Evolutionary conservation across 2,888 invertebrate genomes (phyloP), one percentile per base, ranked within the genome.

Genomic region (Athalia circularis): DNA sequence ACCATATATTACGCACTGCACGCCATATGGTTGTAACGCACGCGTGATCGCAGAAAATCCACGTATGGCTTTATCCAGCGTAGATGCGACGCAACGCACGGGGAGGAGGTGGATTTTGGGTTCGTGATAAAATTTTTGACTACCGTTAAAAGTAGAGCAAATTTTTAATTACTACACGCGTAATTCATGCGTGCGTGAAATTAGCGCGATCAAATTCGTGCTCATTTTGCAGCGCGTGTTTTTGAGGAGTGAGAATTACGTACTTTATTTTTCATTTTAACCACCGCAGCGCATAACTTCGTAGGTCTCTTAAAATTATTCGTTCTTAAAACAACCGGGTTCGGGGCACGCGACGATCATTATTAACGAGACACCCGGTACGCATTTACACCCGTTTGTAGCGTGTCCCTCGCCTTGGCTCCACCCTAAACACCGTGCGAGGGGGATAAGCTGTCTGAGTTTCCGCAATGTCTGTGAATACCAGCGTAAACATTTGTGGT

Each of bases 11-110:
- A 6, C n/a, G 7, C 48, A 48, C 47, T 9, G 15, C 65, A 65
- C 54, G 68, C 54, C 68, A 68, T 68, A 68, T 68, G 68, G 68
- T 43, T 54, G 45, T 13, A 68, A 29, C 29, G 29, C 68, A n/a
- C 64, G 67, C 68, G 68, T 54, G 68, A 67, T 67, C 52, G 68
- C 68, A 11, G 52, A 68, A 50, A 43, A 68, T 68, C 68, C 68
- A 68, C 68, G 68, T 68, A 54, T 50, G 52, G 50, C 29, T 11
- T 7, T 68, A 15, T 54, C 50, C 68, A 29, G 68, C 43, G 68
- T 68, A 54, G 54, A 54, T 8, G 54, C 8, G 8, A 11, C n/a
- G n/a, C 29, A 29, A 0, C 29, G 2, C 29, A 29, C 29, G 54
- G 4, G 54, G 54, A n/a, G 54, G n/a, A 11, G 7, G 7, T 9